These are phyloP conservation scores for Menidia beryllina DNA, from an alignment of 2,113 vertebrate genomes.

Conservation along the genomic window DNA sequence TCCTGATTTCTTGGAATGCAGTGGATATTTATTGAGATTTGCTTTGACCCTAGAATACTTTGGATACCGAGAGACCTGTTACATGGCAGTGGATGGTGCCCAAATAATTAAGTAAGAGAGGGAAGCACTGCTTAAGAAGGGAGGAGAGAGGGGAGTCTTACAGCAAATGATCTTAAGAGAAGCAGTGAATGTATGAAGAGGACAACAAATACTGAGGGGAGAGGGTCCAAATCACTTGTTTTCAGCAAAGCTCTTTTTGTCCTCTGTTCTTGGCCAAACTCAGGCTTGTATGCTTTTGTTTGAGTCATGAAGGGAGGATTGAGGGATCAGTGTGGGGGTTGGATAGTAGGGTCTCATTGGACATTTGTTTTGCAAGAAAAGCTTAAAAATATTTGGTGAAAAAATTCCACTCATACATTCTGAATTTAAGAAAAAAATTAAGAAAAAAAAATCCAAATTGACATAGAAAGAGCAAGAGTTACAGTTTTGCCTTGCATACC, in stretches of 20 bases:
- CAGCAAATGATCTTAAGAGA: conserved; percentile 14
- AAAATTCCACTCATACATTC: background rate
- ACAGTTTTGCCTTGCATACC: conserved; percentile 26
- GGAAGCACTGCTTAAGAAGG: conserved; percentile 28
- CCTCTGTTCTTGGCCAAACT: conserved; percentile 36
- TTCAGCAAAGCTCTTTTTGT: conserved; percentile 40
- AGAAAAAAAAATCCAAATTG: background rate
- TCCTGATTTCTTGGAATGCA: conserved; percentile 14
- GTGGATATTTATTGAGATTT: conserved; percentile 48
- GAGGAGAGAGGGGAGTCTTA: conserved; percentile 24
- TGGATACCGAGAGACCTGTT: conserved; percentile 39
- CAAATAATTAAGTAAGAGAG: conserved; percentile 34
- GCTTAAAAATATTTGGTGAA: background rate
- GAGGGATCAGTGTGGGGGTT: background rate
- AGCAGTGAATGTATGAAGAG: background rate
- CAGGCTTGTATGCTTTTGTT: conserved; percentile 57
- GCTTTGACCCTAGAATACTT: conserved; percentile 14
- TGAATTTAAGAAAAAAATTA: background rate
- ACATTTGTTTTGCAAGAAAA: conserved; percentile 5
- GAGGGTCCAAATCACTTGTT: conserved; percentile 44
- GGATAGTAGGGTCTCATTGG: background rate
- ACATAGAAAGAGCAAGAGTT: background rate
- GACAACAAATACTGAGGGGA: conserved; percentile 4
- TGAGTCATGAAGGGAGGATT: conserved; percentile 31
- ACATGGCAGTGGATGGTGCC: conserved; percentile 37